phyloP scores from a whole-genome alignment of 30 jellyfish, hydroid and myxozoan species.

The Hydractinia symbiolongicarpus region DNA sequence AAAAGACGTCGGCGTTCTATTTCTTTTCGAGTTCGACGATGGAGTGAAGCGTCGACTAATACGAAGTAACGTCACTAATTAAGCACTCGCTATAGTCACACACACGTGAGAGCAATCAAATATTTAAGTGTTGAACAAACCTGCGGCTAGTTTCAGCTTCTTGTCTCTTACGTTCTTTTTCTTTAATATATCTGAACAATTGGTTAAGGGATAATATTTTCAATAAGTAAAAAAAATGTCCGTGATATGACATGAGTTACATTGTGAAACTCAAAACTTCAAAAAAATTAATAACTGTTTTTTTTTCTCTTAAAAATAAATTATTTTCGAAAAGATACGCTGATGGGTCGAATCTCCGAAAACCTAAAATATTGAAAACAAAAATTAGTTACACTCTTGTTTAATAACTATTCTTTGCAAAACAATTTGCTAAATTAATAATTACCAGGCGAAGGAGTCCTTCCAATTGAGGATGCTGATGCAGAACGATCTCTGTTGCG shows the following conservation, averaged over 20 bases:
- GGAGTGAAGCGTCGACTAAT: constrained; percentile 28
- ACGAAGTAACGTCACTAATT: not conserved
- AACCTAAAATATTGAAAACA: constrained; percentile 31
- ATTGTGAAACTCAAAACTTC: too few species aligned
- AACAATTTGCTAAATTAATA: not conserved
- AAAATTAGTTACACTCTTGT: not conserved
- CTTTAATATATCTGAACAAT: constrained; percentile 53
- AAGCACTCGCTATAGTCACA: too few species aligned
- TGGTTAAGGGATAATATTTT: not conserved
- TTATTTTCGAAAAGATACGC: constrained; percentile 60
- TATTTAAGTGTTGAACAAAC: constrained; percentile 11
- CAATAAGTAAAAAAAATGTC: not conserved
- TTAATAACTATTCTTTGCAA: not conserved
- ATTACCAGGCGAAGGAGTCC: constrained; percentile 36
- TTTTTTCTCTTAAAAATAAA: not conserved
- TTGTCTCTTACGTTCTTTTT: constrained; percentile 40
- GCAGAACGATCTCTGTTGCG: constrained; percentile 3
- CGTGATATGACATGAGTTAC: not conserved
- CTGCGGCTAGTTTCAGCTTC: constrained; percentile 36
- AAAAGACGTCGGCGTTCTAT: not conserved
- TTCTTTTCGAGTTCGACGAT: constrained; percentile 23
- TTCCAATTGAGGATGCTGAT: not conserved
- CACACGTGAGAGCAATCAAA: not conserved
- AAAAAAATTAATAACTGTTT: too few species aligned
- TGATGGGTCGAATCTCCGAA: constrained; percentile 68